A percentile compares a stretch with the other conserved stretches of the same genome.
Conservation (phyloP, 2,797 vertebrate genomes). For the Falco biarmicus region DNA sequence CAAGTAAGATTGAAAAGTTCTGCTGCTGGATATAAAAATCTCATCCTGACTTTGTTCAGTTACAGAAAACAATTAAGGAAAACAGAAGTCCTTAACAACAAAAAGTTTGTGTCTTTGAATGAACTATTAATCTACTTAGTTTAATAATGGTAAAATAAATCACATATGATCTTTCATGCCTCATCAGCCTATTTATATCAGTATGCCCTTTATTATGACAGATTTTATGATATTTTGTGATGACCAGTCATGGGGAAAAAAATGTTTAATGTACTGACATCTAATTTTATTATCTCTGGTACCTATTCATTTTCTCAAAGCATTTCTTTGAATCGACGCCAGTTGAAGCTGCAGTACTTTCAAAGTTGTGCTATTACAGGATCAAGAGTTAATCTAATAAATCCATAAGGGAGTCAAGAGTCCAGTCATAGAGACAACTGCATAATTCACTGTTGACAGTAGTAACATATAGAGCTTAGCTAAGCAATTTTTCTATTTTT, state of each 20-base stretch:
- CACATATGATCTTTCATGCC: constrained; percentile 3
- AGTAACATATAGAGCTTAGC: constrained; percentile 21
- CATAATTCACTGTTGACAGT: constrained; percentile 13
- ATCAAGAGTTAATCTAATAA: constrained; percentile 67
- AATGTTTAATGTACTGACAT: constrained; percentile 68
- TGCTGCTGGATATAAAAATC: neutral
- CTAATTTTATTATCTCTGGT: constrained; percentile 75
- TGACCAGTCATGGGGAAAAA: constrained; percentile 51
- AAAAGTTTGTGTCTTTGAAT: neutral
- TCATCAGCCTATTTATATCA: constrained; percentile 65
- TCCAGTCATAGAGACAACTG: constrained; percentile 38
- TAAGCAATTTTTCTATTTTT: neutral
- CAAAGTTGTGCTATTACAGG: constrained; percentile 55
- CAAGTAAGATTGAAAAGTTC: neutral
- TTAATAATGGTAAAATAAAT: constrained; percentile 49
- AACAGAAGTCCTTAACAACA: neutral
- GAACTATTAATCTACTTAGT: constrained; percentile 9
- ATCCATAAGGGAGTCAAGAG: constrained; percentile 63
- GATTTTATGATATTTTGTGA: constrained; percentile 72
- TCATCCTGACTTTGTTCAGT: neutral
- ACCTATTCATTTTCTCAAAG: constrained; percentile 69
- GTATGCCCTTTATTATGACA: constrained; percentile 70
- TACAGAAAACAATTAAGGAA: neutral
- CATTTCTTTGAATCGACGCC: constrained; percentile 59
- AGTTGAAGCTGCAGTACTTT: constrained; percentile 58